A percentile compares a stretch with the other conserved stretches of the same genome.
Conservation (phyloP, 2,888 invertebrate species). For the Pherbina coryleti region DNA sequence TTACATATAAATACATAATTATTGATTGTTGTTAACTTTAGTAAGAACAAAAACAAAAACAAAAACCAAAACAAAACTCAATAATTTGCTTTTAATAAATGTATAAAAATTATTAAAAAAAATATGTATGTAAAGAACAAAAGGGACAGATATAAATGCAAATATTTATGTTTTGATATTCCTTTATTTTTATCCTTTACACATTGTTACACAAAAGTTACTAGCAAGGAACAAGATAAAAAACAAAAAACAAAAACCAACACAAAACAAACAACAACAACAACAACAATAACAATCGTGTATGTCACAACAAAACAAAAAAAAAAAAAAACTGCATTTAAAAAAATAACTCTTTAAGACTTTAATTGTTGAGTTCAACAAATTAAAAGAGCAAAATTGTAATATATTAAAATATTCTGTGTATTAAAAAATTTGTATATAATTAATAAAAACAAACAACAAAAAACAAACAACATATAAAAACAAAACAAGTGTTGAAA, state of each 20-base stretch:
- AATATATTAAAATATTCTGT: constrained; percentile 4
- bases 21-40: constrained; percentile 13
- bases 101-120: background rate
- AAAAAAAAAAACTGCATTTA: background rate
- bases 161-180: background rate
- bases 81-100: constrained; percentile 1
- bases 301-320: background rate
- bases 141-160: background rate
- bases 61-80: background rate
- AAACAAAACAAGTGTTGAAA: background rate
- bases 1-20: background rate
- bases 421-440: constrained; percentile 12
- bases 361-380: background rate
- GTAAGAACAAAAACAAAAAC: background rate
- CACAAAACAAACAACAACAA: background rate
- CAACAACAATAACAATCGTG: background rate
- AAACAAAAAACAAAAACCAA: too few relatives aligned
- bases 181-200: background rate
- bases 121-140: background rate
- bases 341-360: background rate
- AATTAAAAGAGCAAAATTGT: background rate
- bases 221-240: constrained; percentile 21
- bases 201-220: constrained; percentile 18
- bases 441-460: background rate
- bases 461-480: background rate